A percentile compares a stretch with the other conserved stretches of the same genome.
Evolutionary conservation across 2,888 invertebrate genomes (phyloP).

Genomic region (Monochamus alternatus): DNA sequence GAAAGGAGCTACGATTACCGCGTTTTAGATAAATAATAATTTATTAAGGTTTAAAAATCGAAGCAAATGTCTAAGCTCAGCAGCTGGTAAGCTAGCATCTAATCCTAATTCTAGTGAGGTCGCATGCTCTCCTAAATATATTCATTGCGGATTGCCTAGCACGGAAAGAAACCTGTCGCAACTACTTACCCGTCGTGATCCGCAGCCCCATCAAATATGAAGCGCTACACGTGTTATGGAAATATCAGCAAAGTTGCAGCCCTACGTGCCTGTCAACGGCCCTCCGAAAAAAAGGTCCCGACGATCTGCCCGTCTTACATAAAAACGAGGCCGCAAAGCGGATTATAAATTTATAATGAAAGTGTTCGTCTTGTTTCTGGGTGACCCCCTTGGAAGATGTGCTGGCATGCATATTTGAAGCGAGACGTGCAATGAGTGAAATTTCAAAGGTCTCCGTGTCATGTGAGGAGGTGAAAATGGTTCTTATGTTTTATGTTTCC

Average conservation of each 20-base stretch:
- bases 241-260: conserved; percentile 3
- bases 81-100: too few relatives aligned
- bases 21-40: too few relatives aligned
- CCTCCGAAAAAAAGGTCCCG: too few relatives aligned
- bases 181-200: background rate
- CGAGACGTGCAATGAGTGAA: too few relatives aligned
- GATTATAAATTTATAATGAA: conserved; percentile 41
- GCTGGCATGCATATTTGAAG: too few relatives aligned
- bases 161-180: background rate
- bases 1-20: too few relatives aligned
- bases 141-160: background rate
- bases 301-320: too few relatives aligned
- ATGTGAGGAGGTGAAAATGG: too few relatives aligned
- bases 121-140: background rate
- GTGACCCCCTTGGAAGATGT: conserved; percentile 23
- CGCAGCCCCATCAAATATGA: background rate
- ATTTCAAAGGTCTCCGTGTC: too few relatives aligned
- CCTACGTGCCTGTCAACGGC: background rate
- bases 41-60: too few relatives aligned
- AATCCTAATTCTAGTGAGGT: background rate
- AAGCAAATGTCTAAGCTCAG: too few relatives aligned
- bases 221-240: conserved; percentile 9
- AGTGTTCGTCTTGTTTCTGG: conserved; percentile 28
- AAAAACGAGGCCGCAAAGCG: conserved; percentile 12
- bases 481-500: too few relatives aligned